Base-by-base conservation (phyloP, 1,140 invertebrate genomes). In the Drosophila seguyi region DNA sequence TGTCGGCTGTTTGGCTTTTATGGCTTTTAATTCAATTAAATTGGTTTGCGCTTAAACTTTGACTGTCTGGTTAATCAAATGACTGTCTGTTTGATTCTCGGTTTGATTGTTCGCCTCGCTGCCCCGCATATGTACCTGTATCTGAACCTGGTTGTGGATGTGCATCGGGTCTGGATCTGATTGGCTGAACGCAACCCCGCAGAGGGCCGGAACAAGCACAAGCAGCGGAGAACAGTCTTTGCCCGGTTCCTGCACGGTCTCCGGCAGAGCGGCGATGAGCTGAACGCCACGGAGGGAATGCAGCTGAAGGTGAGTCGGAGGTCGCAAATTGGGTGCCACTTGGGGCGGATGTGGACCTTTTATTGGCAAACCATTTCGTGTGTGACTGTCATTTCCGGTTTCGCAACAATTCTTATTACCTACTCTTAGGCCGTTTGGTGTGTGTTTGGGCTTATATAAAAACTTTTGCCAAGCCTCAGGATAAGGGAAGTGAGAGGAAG, bases 1-100 rank as follows among this genome's bases (percentile, higher is more conserved):
- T 80, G 71, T 71, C 72, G 78, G 75, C 75, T 86, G 61, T 90
- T 88, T 79, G 68, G 47, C 65, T 88, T 88, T 88, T 88, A 90
- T 88, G 85, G 81, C 81, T 85, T 90, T 90, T 90, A 90, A 90
- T 90, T 90, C 81, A 82, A 90, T 90, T 90, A 90, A 81, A 88
- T 85, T 81, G 77, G 71, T 53, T 68, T 83, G 61, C 45, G 72
- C 72, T 69, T 76, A 52, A 67, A 65, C 45, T 52, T 61, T 59
- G 53, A 61, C 59, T 60, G 55, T 56, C 58, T 60, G 58, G 29
- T 48, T 72, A 59, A 65, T 61, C 69, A 65, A 59, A 77, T 79
- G 58, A 47, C 52, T 69, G 42, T 65, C 60, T 84, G 61, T 73
- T 77, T 78, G 74, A 55, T 75, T 71, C 61, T 63, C 65, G 79